Percentiles rank a stretch among this genome's conserved stretches.
Conservation (phyloP, 1,140 invertebrate genomes). For the Ostrea denselamellosa region DNA sequence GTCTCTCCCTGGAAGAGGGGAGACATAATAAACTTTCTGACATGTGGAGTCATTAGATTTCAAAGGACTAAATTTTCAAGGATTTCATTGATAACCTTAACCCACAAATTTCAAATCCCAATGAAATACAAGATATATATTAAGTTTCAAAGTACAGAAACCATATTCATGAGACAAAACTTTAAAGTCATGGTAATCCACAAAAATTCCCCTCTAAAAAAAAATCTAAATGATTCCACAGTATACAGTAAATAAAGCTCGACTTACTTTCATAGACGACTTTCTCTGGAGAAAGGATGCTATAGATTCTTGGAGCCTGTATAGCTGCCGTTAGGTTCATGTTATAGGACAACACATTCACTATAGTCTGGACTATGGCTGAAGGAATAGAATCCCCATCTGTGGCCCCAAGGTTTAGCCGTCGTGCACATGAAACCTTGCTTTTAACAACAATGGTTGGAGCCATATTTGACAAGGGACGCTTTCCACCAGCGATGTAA, state of each 20-base stretch:
- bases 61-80: too few species aligned
- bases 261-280: constrained; percentile 65
- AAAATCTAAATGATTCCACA: too few species aligned
- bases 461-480: constrained; percentile 66
- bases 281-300: constrained; percentile 52
- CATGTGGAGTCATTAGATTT: too few species aligned
- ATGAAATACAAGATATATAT: too few species aligned
- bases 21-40: too few species aligned
- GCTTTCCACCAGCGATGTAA: constrained; percentile 61
- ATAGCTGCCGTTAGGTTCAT: constrained; percentile 54
- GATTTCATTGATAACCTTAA: too few species aligned
- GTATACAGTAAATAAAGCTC: not conserved
- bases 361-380: constrained; percentile 57
- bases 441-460: constrained; percentile 63
- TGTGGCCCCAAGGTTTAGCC: constrained; percentile 65
- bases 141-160: too few species aligned
- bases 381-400: constrained; percentile 54
- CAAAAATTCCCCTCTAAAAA: too few species aligned
- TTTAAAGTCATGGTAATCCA: too few species aligned
- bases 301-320: constrained; percentile 55
- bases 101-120: too few species aligned
- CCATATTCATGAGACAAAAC: too few species aligned
- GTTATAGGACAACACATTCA: constrained; percentile 58
- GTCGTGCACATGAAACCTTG: constrained; percentile 59
- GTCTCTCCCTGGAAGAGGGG: too few species aligned